Conservation (phyloP, 2,888 invertebrate species). For the Andrena flavipes region DNA sequence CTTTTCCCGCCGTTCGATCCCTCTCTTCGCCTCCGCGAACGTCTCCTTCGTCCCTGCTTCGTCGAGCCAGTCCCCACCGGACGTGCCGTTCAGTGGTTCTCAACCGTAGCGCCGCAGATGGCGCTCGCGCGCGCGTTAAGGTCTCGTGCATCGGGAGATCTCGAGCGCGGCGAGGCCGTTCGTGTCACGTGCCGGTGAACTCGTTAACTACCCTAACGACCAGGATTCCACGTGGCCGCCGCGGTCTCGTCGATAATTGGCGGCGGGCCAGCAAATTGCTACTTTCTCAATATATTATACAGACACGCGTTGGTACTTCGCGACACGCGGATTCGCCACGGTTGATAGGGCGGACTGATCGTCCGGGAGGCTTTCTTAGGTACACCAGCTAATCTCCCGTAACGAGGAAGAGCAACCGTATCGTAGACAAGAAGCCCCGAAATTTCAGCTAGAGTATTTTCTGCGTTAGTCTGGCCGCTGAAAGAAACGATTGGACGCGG, state of each 20-base stretch:
- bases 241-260: slow-evolving; percentile 80
- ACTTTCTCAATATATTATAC: slow-evolving; percentile 71
- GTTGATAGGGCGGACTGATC: neutral
- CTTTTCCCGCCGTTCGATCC: slow-evolving; percentile 60
- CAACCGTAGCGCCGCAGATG: slow-evolving; percentile 53
- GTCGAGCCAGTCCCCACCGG: slow-evolving; percentile 76
- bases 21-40: slow-evolving; percentile 57
- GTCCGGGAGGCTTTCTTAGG: neutral
- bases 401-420: too few species aligned
- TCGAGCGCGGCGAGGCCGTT: slow-evolving; percentile 60
- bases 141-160: slow-evolving; percentile 49
- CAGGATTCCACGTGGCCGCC: slow-evolving; percentile 80
- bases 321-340: slow-evolving; percentile 51
- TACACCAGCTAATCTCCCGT: too few species aligned
- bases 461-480: too few species aligned
- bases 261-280: slow-evolving; percentile 70
- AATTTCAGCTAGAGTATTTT: neutral
- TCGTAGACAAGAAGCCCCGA: neutral
- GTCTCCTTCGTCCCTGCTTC: slow-evolving; percentile 70
- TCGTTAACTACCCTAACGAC: slow-evolving; percentile 82
- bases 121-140: slow-evolving; percentile 35
- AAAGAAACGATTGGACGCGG: neutral
- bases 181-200: slow-evolving; percentile 81
- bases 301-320: slow-evolving; percentile 44
- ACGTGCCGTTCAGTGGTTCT: slow-evolving; percentile 78